Percentiles rank a stretch among this genome's conserved stretches.
Evolutionary conservation across 2,113 vertebrate species (phyloP).

Genomic region (Mesocricetus auratus): DNA sequence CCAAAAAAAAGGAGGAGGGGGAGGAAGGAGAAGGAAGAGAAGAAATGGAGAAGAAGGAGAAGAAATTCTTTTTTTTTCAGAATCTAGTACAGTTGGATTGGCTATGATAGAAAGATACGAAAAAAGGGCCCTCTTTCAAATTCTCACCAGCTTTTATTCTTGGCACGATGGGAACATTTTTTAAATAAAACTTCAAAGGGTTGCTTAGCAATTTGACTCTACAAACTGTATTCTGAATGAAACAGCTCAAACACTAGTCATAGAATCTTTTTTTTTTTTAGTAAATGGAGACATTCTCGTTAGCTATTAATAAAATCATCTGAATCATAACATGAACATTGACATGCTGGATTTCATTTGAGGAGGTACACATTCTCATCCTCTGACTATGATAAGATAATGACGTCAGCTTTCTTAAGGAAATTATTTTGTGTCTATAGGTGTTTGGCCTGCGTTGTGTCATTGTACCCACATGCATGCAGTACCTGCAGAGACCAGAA

Average conservation of each 20-base stretch:
- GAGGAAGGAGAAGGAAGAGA: no score
- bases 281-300: neutral
- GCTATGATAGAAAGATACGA: neutral
- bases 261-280: conserved; percentile 21
- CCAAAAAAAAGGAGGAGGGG: no score
- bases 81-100: neutral
- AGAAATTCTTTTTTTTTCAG: neutral
- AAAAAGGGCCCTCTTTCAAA: neutral
- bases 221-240: neutral
- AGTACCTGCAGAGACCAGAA: no score
- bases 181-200: conserved; percentile 41
- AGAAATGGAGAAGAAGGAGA: no score
- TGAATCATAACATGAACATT: neutral
- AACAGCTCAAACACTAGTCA: neutral
- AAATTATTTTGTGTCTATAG: no score
- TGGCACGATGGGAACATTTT: neutral
- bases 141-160: neutral
- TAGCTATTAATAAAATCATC: neutral
- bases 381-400: no score
- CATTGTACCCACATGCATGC: no score
- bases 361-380: no score
- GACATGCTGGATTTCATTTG: no score
- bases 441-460: no score
- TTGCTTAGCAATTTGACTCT: neutral
- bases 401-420: no score